Evolutionary conservation across 2,113 vertebrate genomes (phyloP), one percentile per base, ranked within the genome.

Genomic region (Notarius lentiginosus): DNA sequence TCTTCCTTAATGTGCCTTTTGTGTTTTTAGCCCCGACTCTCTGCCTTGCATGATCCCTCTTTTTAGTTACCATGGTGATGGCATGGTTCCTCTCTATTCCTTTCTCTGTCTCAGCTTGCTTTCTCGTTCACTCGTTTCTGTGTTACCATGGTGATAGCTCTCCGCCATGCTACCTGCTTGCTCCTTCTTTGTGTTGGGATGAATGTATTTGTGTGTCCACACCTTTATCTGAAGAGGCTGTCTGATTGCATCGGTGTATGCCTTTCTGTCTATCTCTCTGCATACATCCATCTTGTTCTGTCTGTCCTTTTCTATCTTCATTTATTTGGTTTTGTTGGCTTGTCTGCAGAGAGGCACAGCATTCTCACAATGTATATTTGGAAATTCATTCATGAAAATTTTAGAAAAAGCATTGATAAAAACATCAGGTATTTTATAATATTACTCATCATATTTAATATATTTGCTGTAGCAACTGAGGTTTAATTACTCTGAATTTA

Each of bases 61-160:
- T 92, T 93, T 91, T 92, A 75, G 94, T 95, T 95, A 93, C 94
- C 94, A 95, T 94, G 93, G 93, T 89, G 87, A 95, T 87, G 84
- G 91, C 94, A 94, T 94, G 95, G 86, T 84, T 65, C 87, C 91
- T 92, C 89, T 88, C 87, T 87, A 90, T 79, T 55, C 65, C 84
- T 86, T 72, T 87, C n/a, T 12, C 12, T 80, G 63, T 68, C 84
- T 80, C 83, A 84, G 87, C 90, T 89, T 72, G 85, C 30, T 89
- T 79, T 88, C 84, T 83, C 84, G 22, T 88, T 91, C 84, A n/a
- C 91, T 92, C 90, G 79, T 93, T 92, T 92, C 89, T n/a, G 90
- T 92, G 91, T 94, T 92, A 90, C 91, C 85, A 91, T 93, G 93
- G 94, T 56, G 90, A 94, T 92, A 93, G 91, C 88, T 91, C 91